Percentiles rank a stretch among this genome's conserved stretches.
Conservation (phyloP, 2,797 vertebrate species). For the Danio tinwini region DNA sequence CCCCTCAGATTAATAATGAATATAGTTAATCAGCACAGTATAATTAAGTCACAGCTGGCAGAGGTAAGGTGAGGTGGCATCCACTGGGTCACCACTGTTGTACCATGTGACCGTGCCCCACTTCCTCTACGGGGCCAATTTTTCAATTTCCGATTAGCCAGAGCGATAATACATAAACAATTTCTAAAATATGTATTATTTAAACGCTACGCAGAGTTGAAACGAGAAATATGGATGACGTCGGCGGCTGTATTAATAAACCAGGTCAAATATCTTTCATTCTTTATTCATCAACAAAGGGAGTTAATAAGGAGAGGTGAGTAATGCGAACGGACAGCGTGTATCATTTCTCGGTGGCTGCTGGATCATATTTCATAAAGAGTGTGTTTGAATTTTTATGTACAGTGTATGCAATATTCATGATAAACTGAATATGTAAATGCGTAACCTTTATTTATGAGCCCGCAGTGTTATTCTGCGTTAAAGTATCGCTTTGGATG, state of each 20-base stretch:
- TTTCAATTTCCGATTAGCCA: constrained; percentile 16
- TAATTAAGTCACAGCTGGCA: constrained; percentile 54
- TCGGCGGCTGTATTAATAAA: constrained; percentile 65
- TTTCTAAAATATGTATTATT: constrained; percentile 19
- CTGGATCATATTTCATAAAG: constrained; percentile 86
- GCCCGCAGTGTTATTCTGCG: constrained; percentile 71
- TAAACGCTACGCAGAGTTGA: not conserved
- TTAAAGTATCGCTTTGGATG: constrained; percentile 80
- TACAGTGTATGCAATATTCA: constrained; percentile 83
- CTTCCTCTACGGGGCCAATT: not conserved
- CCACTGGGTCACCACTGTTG: constrained; percentile 20
- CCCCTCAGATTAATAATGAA: constrained; percentile 52
- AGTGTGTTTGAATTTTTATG: constrained; percentile 85
- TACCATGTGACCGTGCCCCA: constrained; percentile 20
- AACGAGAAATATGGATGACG: constrained; percentile 45
- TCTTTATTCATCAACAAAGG: constrained; percentile 75
- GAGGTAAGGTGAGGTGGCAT: constrained; percentile 43
- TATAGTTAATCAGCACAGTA: constrained; percentile 52
- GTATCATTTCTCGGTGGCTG: constrained; percentile 79
- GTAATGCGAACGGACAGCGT: constrained; percentile 70
- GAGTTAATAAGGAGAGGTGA: constrained; percentile 65
- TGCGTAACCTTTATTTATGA: constrained; percentile 85
- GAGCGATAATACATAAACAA: constrained; percentile 12
- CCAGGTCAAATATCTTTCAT: constrained; percentile 71
- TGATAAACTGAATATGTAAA: constrained; percentile 87